Evolutionary conservation across 2,113 vertebrate genomes (phyloP).

Genomic region (Tachuris rubrigastra): DNA sequence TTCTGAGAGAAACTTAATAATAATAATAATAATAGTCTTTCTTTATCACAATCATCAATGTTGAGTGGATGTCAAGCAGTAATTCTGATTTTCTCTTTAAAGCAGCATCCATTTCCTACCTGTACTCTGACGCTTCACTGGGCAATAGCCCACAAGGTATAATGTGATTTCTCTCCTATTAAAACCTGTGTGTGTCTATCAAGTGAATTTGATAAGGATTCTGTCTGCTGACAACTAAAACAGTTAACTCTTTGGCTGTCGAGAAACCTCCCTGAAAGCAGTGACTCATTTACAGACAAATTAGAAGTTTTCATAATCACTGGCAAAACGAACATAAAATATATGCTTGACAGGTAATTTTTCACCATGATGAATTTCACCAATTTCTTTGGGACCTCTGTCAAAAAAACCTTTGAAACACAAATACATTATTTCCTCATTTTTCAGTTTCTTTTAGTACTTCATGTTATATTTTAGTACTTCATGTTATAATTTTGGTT

Average conservation of each 20-base stretch:
- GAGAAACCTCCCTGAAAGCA: not conserved
- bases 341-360: not conserved
- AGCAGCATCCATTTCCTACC: not conserved
- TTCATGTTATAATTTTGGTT: too few species aligned
- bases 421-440: not conserved
- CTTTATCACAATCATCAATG: not conserved
- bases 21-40: not conserved
- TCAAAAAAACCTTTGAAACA: not conserved
- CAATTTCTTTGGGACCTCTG: not conserved
- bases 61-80: not conserved
- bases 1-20: not conserved
- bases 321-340: not conserved
- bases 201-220: not conserved
- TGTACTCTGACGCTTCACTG: not conserved
- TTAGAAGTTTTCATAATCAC: not conserved
- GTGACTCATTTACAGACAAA: not conserved
- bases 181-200: not conserved
- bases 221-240: not conserved
- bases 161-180: not conserved
- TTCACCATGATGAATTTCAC: not conserved
- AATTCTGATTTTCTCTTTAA: not conserved
- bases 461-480: not conserved
- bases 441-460: not conserved
- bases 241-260: not conserved
- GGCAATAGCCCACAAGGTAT: not conserved